Evolutionary conservation across 2,888 invertebrate genomes (phyloP).

Genomic region (Loripinus fragilis): DNA sequence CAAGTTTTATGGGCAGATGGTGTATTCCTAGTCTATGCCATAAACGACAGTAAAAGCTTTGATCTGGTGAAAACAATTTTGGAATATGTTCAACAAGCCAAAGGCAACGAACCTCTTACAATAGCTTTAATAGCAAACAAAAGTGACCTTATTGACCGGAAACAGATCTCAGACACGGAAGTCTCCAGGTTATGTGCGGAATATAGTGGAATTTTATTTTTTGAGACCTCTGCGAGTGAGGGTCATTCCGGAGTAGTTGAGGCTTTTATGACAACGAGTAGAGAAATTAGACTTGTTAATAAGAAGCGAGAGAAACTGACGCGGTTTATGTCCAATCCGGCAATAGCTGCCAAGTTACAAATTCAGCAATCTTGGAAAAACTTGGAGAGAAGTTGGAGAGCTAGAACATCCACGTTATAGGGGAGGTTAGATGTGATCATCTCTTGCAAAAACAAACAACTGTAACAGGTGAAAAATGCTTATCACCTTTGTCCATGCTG

Average conservation of each 20-base stretch:
- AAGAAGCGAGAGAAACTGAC: slow-evolving; percentile 74
- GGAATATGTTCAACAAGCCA: slow-evolving; percentile 63
- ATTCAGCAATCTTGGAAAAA: slow-evolving; percentile 75
- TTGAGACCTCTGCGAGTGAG: slow-evolving; percentile 75
- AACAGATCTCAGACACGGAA: slow-evolving; percentile 68
- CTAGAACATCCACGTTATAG: slow-evolving; percentile 74
- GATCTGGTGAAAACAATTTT: slow-evolving; percentile 63
- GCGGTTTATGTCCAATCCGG: slow-evolving; percentile 73
- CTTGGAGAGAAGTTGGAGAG: slow-evolving; percentile 72
- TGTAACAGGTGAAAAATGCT: too few relatives aligned
- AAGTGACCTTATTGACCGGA: slow-evolving; percentile 74
- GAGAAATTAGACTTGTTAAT: slow-evolving; percentile 65
- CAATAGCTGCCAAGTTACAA: slow-evolving; percentile 74
- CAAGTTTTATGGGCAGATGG: slow-evolving; percentile 78
- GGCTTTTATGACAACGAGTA: slow-evolving; percentile 64
- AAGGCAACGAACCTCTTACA: slow-evolving; percentile 66
- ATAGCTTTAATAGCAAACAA: slow-evolving; percentile 76
- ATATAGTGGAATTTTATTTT: slow-evolving; percentile 67
- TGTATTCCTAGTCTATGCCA: slow-evolving; percentile 75
- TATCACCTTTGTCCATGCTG: too few relatives aligned
- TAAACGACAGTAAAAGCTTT: slow-evolving; percentile 71
- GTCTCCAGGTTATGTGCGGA: slow-evolving; percentile 66
- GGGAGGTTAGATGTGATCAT: too few relatives aligned
- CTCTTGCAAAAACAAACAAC: too few relatives aligned
- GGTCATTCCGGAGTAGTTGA: slow-evolving; percentile 66